phyloP scores from a whole-genome alignment of 2,797 vertebrate genomes.

The Loris lydekkerianus region DNA sequence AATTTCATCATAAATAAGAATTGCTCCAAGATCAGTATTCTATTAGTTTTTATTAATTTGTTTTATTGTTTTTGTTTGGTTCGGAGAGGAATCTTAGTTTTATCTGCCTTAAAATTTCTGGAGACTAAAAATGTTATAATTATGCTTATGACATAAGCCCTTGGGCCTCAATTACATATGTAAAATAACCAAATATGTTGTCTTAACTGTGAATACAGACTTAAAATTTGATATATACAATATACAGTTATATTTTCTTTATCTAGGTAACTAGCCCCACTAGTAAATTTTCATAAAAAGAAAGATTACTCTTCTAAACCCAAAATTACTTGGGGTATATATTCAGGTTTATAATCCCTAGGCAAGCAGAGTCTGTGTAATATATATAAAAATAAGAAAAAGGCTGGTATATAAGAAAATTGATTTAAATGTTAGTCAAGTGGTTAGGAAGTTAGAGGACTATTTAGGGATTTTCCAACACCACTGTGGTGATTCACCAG shows the following conservation, averaged over 20 bases:
- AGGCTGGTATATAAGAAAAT: neutral
- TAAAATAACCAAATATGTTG: conserved; percentile 42
- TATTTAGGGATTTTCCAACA: neutral
- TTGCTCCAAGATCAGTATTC: neutral
- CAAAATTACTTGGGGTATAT: neutral
- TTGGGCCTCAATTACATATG: neutral
- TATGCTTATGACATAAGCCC: neutral
- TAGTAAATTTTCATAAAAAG: conserved; percentile 35
- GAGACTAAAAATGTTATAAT: neutral
- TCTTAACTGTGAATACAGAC: neutral
- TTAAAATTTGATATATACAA: neutral
- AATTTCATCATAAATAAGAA: neutral
- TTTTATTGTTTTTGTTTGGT: neutral
- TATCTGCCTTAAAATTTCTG: neutral
- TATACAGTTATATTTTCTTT: conserved; percentile 24
- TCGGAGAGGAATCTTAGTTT: neutral
- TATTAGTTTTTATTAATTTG: neutral
- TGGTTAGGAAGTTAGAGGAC: neutral
- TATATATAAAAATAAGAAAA: neutral
- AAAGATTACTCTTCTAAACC: neutral
- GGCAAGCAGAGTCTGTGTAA: neutral
- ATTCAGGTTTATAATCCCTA: neutral
- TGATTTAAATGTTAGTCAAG: neutral
- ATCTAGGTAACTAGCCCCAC: neutral
- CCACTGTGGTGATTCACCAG: neutral